phyloP scores from a whole-genome alignment of 2,888 invertebrate genomes.

The Coremacera marginata region DNA sequence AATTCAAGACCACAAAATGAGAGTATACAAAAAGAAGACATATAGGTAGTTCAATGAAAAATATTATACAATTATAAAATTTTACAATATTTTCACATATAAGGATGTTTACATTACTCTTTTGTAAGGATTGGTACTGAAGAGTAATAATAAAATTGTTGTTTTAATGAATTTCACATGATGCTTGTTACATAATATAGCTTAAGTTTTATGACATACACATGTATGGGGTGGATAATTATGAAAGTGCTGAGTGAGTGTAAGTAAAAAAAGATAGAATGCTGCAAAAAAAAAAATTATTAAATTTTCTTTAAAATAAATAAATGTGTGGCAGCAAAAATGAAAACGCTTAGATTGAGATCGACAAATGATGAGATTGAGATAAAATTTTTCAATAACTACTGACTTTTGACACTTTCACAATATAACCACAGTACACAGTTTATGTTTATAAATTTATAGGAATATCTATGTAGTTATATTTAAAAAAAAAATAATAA shows the following conservation, averaged over 20 bases:
- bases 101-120: background rate
- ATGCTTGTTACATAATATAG: conserved; percentile 28
- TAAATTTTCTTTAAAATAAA: background rate
- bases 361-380: no score
- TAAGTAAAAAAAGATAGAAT: background rate
- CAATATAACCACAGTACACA: no score
- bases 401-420: background rate
- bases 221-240: conserved; percentile 23
- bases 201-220: conserved; percentile 40
- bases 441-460: conserved; percentile 45
- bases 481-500: conserved; percentile 40
- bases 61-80: conserved; percentile 29
- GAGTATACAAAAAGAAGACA: background rate
- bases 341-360: no score
- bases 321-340: no score
- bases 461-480: conserved; percentile 50
- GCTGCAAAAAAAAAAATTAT: conserved; percentile 9
- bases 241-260: background rate
- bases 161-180: conserved; percentile 22
- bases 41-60: background rate
- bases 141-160: conserved; percentile 41
- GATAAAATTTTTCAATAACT: background rate
- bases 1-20: background rate
- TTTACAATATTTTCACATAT: conserved; percentile 19
- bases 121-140: background rate